Evolutionary conservation across 2,888 invertebrate species (phyloP).

Genomic region (Silvanus unidentatus): DNA sequence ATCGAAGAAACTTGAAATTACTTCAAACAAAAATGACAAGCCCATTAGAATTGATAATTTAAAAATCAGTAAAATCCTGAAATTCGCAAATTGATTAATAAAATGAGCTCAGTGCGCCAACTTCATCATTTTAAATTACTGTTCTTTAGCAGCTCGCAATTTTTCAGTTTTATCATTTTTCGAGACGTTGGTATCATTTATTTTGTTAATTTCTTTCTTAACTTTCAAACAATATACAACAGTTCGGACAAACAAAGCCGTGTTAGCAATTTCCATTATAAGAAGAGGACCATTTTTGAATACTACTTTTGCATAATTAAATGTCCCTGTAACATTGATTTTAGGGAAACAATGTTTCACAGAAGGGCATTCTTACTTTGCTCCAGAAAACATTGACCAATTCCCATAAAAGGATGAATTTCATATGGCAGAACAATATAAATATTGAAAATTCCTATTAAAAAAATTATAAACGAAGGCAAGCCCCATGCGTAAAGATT

Average conservation of each 20-base stretch:
- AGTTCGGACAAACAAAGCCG: constrained; percentile 62
- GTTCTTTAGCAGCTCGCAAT: constrained; percentile 62
- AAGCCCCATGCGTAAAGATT: constrained; percentile 68
- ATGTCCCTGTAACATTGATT: constrained; percentile 18
- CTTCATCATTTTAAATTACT: constrained; percentile 47
- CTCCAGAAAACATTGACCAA: constrained; percentile 40
- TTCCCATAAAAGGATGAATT: constrained; percentile 61
- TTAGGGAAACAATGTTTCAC: neutral
- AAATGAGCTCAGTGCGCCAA: neutral
- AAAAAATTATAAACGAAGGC: constrained; percentile 52
- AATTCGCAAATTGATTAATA: constrained; percentile 21
- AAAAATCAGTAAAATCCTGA: constrained; percentile 62
- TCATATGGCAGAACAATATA: constrained; percentile 45
- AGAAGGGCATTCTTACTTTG: neutral
- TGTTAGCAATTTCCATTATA: constrained; percentile 58
- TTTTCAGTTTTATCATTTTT: constrained; percentile 49
- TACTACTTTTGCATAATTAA: constrained; percentile 28
- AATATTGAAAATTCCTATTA: constrained; percentile 53
- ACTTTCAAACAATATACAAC: constrained; percentile 65
- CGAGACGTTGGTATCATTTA: constrained; percentile 57
- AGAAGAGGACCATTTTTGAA: constrained; percentile 53
- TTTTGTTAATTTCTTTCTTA: constrained; percentile 66
- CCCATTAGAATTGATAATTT: constrained; percentile 78
- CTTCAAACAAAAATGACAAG: constrained; percentile 65
- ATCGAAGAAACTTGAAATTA: constrained; percentile 55